phyloP scores from a whole-genome alignment of 1,140 invertebrate genomes.

The Drosophila littoralis region DNA sequence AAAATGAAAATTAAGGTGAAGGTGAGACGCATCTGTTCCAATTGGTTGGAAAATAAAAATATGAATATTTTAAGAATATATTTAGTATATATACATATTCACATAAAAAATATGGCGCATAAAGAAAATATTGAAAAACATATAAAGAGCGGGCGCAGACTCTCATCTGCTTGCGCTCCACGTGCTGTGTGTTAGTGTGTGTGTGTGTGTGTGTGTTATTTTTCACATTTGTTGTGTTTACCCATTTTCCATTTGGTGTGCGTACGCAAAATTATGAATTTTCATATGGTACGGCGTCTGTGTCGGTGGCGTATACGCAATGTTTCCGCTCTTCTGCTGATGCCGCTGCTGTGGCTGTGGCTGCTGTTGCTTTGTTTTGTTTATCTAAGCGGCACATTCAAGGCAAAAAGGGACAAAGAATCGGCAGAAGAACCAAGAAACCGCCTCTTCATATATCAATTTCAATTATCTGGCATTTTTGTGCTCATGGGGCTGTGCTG shows the following conservation, averaged over 20 bases:
- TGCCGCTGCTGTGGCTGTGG: not conserved
- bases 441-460: conserved; percentile 73
- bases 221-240: conserved; percentile 64
- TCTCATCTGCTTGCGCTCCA: conserved; percentile 40
- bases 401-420: conserved; percentile 49
- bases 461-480: conserved; percentile 71
- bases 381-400: conserved; percentile 64
- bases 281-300: conserved; percentile 34
- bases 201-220: conserved; percentile 26
- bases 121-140: conserved; percentile 75
- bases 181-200: conserved; percentile 45
- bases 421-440: conserved; percentile 10
- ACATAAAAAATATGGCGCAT: conserved; percentile 56
- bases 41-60: conserved; percentile 38
- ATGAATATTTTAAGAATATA: conserved; percentile 34
- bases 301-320: conserved; percentile 68
- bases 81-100: conserved; percentile 14
- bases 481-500: conserved; percentile 9
- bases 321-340: conserved; percentile 46
- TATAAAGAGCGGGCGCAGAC: conserved; percentile 58
- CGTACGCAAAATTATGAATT: conserved; percentile 74
- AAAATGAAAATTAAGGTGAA: conserved; percentile 78
- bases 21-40: conserved; percentile 73
- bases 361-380: conserved; percentile 49
- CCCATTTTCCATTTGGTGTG: conserved; percentile 59